Evolutionary conservation across 2,888 invertebrate species (phyloP), one percentile per base, ranked within the genome.

Genomic region (Argyresthia albistria): DNA sequence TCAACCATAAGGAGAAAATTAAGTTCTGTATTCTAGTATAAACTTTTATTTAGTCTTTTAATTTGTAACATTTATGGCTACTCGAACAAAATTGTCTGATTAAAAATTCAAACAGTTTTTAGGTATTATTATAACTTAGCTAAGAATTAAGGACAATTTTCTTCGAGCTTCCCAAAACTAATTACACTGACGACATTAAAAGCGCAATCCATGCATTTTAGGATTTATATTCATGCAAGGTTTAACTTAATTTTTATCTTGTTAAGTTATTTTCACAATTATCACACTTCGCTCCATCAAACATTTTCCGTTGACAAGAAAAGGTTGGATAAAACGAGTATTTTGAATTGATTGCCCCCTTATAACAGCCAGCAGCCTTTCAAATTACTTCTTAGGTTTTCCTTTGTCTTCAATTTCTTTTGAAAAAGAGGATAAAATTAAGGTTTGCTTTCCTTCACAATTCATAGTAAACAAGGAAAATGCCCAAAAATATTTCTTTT

Each of bases 191-290:
- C 16, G 16, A 66, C 62, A 66, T 58, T 57, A 54, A 65, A 69
- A 70, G 67, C 69, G 56, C 66, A 60, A 60, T 56, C 57, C 70
- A 70, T 72, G 71, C 71, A 66, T 60, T 65, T 66, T 64, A 64
- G 63, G 58, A 55, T 52, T 53, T 25, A 25, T 25, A 25, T 25
- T 55, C 71, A 65, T 70, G 71, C 71, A 60, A 54, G 56, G 54
- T 62, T 57, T 47, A 60, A 58, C 56, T 56, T 56, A 56, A 52
- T 58, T 61, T 57, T 57, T 52, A 54, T 51, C 6, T 12, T 42
- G 51, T 56, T 53, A 59, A 56, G 60, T 55, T 60, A 42, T 42
- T 12, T 42, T 12, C 6, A 42, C 9, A 42, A 42, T 42, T 42
- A 42, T 11, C 4, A 42, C 42, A 42, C 10, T 42, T 42, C 12